Base-by-base conservation (phyloP, 1,140 invertebrate genomes). In the Stratiolaelaps scimitus region DNA sequence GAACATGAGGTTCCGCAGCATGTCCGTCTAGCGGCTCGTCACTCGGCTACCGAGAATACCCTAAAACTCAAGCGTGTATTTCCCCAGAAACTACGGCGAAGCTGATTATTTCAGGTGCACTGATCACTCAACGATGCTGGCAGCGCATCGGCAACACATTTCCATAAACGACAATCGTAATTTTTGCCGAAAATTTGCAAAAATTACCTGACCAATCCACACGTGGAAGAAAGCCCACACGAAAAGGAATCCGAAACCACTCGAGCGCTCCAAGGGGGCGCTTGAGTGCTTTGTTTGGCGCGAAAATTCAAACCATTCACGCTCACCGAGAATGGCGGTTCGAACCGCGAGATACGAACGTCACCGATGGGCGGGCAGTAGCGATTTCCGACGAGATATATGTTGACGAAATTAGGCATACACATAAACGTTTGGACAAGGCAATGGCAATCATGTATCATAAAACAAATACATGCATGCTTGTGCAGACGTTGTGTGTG, bases 201-300 rank as follows among this genome's bases (percentile, higher is more conserved):
- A 19, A 19, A 29, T 26, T 60, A 60, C 53, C 53, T 60, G 53
- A 60, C 17, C 53, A 29, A 34, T 26, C 23, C 26, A 34, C 53
- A 60, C 53, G 53, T 60, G 53, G 15, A 60, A 60, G 53, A 60
- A 60, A 6, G 23, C n/a, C 53, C 53, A 60, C 53, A 60, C 15
- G 23, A 60, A 60, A 60, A 60, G 34, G 53, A 60, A 60, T 29
- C 34, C 53, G 53, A 60, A 60, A 60, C 53, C 53, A 60, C 53
- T 26, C 53, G 26, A 2, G 15, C 26, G 53, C 53, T 60, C 20
- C 53, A 15, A 60, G 15, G 6, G 10, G 23, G 26, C 26, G 15
- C 26, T 4, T 4, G 19, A 34, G 53, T 60, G 13, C 1, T 60
- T 26, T 60, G 15, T 29, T 29, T 34, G 53, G 53, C 53, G 53